Evolutionary conservation across 2,113 vertebrate species (phyloP), one percentile per base, ranked within the genome.

Genomic region (Aphyosemion australe): DNA sequence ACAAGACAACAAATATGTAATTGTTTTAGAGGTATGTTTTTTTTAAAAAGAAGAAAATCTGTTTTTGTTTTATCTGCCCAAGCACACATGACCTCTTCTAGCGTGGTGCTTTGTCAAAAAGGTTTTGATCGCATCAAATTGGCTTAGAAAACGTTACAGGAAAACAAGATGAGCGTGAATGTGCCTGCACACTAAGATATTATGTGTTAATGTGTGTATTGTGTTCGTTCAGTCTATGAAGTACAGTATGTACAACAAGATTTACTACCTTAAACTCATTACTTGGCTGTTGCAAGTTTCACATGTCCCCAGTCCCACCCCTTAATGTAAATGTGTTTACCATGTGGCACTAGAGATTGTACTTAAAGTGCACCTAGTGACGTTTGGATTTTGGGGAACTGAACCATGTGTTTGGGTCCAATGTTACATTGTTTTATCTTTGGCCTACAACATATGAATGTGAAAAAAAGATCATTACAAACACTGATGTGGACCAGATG

Each of bases 401-500:
- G 58, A 87, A 83, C 81, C 86, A 77, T 87, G 78, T 90, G 80
- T 88, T 84, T 72, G 75, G 85, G 78, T 88, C 80, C 78, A 80
- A 83, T 87, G 81, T 91, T 87, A 76, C 80, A 86, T 87, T 79
- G 77, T 85, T 88, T 87, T 85, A 88, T 88, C 84, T 88, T 87
- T 87, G 82, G 83, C 88, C 87, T 87, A 84, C 80, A 89, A 91
- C 80, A 91, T 89, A 88, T 90, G 88, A 91, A 90, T 90, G 88
- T 91, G 86, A 88, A 84, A 81, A 82, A 85, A 82, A n/a, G 63
- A 64, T 65, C 79, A 87, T 84, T 80, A 85, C 82, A 84, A 80
- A 82, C 87, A 69, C 88, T 87, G 85, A 90, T 68, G 88, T 91
- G 91, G 91, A 91, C 91, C 91, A 91, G 87, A 91, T 82, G 63